Base-by-base conservation (phyloP, 1,140 invertebrate genomes). In the Bombus terrestris region DNA sequence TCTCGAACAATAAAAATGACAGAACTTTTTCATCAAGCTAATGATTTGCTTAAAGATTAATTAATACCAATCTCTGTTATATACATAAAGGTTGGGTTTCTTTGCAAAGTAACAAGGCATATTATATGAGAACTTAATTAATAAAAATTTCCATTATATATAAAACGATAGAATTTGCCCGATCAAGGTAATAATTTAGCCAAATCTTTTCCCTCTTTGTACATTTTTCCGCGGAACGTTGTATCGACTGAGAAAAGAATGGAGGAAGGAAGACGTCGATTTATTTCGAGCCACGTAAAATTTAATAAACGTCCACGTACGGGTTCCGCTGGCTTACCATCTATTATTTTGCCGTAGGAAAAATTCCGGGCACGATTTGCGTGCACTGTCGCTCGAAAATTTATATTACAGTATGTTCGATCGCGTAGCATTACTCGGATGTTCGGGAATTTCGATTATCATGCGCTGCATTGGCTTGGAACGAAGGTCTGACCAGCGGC, bases 301-400 rank as follows among this genome's bases (percentile, higher is more conserved):
- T 89, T 87, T 84, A 89, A 87, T 89, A 84, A 81, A 84, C 66
- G 72, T 78, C 72, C 81, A 62, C 77, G 88, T 80, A 64, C 77
- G 18, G 37, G 72, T 28, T 66, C 28, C 57, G n/a, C 28, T 43
- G 77, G 81, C 86, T 85, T 83, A 78, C 74, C 86, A 81, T 89
- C 74, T 74, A 85, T 89, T 89, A 87, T 81, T 89, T 87, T 41
- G 39, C 37, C 62, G 39, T 15, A 53, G 64, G 81, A 89, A 87
- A 89, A 89, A 89, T 89, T 89, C 88, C 86, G 22, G 57, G 59
- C 86, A 87, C 88, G 81, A 87, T 66, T 89, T 79, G 75, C 88
- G 86, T 84, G 82, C 68, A 78, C 57, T 64, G 86, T 84, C 82
- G 43, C 64, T 79, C 39, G 59, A 68, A 86, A 66, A 85, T 87